Evolutionary conservation across 1,140 invertebrate genomes (phyloP).

Genomic region (Drosophila melanogaster): DNA sequence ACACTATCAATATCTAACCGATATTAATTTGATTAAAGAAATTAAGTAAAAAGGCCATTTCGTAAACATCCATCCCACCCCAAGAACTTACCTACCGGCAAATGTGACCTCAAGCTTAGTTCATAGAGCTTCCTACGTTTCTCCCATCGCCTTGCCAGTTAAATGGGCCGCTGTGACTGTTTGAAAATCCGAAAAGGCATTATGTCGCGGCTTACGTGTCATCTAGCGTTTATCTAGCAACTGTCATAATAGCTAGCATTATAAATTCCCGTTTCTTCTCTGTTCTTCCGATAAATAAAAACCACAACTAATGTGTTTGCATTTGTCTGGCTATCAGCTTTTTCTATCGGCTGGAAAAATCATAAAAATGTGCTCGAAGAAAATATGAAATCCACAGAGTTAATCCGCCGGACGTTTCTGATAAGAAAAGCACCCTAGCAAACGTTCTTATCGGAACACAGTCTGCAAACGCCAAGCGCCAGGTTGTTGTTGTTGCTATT

Average conservation of each 20-base stretch:
- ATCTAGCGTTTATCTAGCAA: not conserved
- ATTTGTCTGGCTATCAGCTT: conserved; percentile 31
- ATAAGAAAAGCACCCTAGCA: conserved; percentile 50
- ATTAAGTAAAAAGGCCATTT: conserved; percentile 1
- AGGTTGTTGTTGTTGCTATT: not conserved
- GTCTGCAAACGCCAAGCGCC: conserved; percentile 21
- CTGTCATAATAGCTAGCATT: conserved; percentile 7
- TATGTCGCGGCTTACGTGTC: conserved; percentile 1
- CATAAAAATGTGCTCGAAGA: conserved; percentile 10
- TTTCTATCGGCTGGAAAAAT: conserved; percentile 3
- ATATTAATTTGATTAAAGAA: conserved; percentile 30
- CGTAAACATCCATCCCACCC: too few species aligned
- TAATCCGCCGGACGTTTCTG: conserved; percentile 64
- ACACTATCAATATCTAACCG: conserved; percentile 30
- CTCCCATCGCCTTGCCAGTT: too few species aligned
- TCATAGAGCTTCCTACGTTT: too few species aligned
- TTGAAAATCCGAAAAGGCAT: not conserved
- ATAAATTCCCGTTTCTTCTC: conserved; percentile 4
- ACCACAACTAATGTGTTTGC: conserved; percentile 58
- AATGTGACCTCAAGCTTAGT: too few species aligned
- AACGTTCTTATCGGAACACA: conserved; percentile 46
- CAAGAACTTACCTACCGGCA: too few species aligned
- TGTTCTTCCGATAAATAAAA: conserved; percentile 25
- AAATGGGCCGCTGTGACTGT: too few species aligned
- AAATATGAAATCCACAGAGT: conserved; percentile 38